These are phyloP conservation scores for Microctenopoma stevenorrisi DNA, from an alignment of 2,797 vertebrate genomes.

Conservation along the genomic window DNA sequence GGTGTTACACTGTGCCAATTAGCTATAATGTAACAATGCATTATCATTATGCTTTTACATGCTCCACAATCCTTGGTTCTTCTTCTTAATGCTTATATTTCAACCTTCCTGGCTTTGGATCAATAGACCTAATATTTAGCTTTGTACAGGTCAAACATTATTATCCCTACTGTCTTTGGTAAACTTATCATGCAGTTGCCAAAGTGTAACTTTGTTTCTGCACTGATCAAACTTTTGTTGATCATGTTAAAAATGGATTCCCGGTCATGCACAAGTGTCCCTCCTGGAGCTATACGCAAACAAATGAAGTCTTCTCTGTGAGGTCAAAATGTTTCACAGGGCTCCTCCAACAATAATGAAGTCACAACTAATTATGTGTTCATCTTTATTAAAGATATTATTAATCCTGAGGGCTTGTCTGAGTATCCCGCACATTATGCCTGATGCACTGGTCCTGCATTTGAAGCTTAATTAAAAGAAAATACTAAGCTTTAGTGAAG, in stretches of 20 bases:
- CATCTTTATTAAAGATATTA: slow-evolving; percentile 23
- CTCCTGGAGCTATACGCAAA: slow-evolving; percentile 17
- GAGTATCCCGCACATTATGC: background rate
- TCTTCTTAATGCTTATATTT: no score
- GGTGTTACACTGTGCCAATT: no score
- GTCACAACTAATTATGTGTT: slow-evolving; percentile 24
- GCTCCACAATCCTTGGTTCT: background rate
- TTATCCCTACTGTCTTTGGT: background rate
- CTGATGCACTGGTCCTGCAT: no score
- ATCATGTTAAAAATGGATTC: slow-evolving; percentile 20
- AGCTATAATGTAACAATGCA: no score
- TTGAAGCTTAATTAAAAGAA: no score
- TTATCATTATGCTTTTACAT: no score
- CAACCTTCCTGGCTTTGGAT: no score
- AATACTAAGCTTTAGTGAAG: no score
- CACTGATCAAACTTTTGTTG: background rate
- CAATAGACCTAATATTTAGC: background rate
- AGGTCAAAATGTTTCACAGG: slow-evolving; percentile 11
- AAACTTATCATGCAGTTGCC: background rate
- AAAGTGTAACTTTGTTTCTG: background rate
- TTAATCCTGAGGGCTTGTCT: background rate
- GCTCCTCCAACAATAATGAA: slow-evolving; percentile 39
- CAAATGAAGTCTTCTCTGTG: slow-evolving; percentile 29
- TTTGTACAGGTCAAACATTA: background rate
- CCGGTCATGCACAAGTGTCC: slow-evolving; percentile 32